A percentile compares a stretch with the other conserved stretches of the same genome.
These are phyloP conservation scores for Rhadinocentrus ornatus DNA, from an alignment of 2,797 vertebrate genomes.

Conservation along the genomic window DNA sequence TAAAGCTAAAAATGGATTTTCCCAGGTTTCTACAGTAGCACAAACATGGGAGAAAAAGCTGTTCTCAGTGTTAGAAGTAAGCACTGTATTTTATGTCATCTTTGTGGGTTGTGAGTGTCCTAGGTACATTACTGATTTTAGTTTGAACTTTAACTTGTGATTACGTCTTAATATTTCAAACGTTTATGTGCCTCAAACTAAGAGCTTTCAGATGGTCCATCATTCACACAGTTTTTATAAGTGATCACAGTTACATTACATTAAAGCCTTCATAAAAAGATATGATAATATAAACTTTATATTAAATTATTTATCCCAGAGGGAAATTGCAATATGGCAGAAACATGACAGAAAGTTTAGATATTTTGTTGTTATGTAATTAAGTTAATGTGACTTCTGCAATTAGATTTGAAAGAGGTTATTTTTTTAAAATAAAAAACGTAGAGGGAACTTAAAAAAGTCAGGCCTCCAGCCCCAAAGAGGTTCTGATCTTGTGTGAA, in stretches of 20 bases:
- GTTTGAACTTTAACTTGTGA: conserved; percentile 42
- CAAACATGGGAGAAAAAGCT: conserved; percentile 32
- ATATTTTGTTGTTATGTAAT: conserved; percentile 4
- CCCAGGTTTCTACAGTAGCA: conserved; percentile 14
- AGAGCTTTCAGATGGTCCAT: not conserved
- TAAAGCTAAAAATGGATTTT: conserved; percentile 44
- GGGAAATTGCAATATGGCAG: not conserved
- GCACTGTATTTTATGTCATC: conserved; percentile 27
- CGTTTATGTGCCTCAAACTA: conserved; percentile 9
- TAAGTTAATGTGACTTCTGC: not conserved
- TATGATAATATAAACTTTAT: no score
- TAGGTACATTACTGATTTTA: conserved; percentile 31
- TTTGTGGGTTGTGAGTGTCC: conserved; percentile 33
- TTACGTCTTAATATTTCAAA: conserved; percentile 20
- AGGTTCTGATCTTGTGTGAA: no score
- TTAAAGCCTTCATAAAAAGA: conserved; percentile 4
- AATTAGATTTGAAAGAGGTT: no score
- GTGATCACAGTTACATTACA: conserved; percentile 7
- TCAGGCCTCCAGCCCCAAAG: no score
- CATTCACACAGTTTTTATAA: conserved; percentile 2
- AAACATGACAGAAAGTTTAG: not conserved
- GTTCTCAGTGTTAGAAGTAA: conserved; percentile 32
- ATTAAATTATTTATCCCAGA: not conserved
- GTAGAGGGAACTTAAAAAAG: no score
- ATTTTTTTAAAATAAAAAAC: no score